These are phyloP conservation scores for Colletes collaris DNA, from an alignment of 2,888 invertebrate species.

Conservation along the genomic window DNA sequence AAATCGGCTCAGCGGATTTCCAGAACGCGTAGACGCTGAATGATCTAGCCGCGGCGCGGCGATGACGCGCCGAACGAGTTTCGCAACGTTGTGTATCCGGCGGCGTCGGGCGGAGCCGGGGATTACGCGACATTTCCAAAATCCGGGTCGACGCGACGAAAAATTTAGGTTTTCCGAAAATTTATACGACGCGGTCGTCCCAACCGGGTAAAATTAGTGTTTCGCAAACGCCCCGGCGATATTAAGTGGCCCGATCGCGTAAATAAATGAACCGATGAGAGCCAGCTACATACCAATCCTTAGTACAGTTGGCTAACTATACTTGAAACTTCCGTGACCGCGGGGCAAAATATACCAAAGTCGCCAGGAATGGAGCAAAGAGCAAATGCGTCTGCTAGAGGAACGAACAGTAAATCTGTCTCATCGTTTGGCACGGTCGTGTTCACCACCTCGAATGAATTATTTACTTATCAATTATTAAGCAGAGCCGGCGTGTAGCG, in stretches of 20 bases:
- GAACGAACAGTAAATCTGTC: slow-evolving; percentile 65
- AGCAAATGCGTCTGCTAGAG: slow-evolving; percentile 50
- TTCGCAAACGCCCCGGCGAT: slow-evolving; percentile 22
- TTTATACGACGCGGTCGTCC: slow-evolving; percentile 2
- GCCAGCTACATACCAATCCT: slow-evolving; percentile 49
- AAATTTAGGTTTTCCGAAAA: slow-evolving; percentile 32
- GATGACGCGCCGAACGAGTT: slow-evolving; percentile 12
- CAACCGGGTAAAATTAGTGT: slow-evolving; percentile 34
- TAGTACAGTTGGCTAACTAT: slow-evolving; percentile 47
- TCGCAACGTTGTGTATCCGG: background rate
- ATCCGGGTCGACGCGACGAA: slow-evolving; percentile 28
- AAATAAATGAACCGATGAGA: slow-evolving; percentile 63
- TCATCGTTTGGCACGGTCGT: slow-evolving; percentile 64
- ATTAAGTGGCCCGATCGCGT: slow-evolving; percentile 44
- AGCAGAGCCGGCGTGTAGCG: slow-evolving; percentile 49
- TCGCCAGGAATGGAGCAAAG: slow-evolving; percentile 61
- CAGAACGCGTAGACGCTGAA: slow-evolving; percentile 1
- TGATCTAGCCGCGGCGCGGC: background rate
- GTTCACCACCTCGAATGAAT: slow-evolving; percentile 65
- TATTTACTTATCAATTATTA: slow-evolving; percentile 69
- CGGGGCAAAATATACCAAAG: slow-evolving; percentile 59
- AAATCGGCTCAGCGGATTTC: slow-evolving; percentile 37
- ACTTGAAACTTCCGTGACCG: slow-evolving; percentile 58
- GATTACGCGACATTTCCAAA: background rate
- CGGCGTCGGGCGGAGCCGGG: background rate